These are phyloP conservation scores for Mesocricetus auratus DNA, from an alignment of 2,113 vertebrate species.

Conservation along the genomic window DNA sequence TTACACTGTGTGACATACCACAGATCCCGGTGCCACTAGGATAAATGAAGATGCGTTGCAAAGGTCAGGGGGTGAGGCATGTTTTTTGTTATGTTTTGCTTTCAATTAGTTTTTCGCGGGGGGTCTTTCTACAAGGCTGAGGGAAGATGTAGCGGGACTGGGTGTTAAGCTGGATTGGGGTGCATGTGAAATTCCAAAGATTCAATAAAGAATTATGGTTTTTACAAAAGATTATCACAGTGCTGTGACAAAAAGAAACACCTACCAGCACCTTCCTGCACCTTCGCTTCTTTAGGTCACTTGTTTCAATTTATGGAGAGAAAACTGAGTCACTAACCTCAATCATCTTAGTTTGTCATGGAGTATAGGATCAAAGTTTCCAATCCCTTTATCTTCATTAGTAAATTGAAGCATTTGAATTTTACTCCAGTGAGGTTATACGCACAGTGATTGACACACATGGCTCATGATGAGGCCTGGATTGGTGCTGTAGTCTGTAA, in stretches of 20 bases:
- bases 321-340: not conserved
- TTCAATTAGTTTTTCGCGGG: not conserved
- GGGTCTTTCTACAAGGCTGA: too few relatives aligned
- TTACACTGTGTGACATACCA: not conserved
- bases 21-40: not conserved
- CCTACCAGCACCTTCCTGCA: not conserved
- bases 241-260: not conserved
- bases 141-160: not conserved
- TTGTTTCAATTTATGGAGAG: not conserved
- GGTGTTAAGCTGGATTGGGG: not conserved
- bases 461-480: not conserved
- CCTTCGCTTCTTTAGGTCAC: not conserved
- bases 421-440: not conserved
- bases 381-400: not conserved
- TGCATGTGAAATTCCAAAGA: not conserved
- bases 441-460: not conserved
- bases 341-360: not conserved
- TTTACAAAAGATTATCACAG: not conserved
- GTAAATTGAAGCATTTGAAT: not conserved
- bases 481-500: not conserved
- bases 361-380: not conserved
- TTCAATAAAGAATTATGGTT: not conserved
- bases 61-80: not conserved
- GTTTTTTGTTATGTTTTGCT: not conserved
- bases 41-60: not conserved